phyloP scores from a whole-genome alignment of 2,113 vertebrate species.

The Semnornis frantzii region DNA sequence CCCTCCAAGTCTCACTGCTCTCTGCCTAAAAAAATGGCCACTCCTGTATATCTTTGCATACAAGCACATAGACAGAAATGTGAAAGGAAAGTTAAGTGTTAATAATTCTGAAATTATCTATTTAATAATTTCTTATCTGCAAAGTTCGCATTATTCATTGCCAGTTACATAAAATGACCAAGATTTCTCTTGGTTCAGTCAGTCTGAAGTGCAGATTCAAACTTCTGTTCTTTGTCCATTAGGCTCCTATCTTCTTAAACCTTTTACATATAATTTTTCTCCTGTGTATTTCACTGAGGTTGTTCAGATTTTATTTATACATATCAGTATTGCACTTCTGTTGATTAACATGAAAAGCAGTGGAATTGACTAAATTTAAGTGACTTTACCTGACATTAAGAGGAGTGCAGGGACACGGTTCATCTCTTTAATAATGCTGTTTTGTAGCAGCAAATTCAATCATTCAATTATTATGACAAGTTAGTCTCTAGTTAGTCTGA shows the following conservation, averaged over 20 bases:
- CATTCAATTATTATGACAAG: neutral
- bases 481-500: neutral
- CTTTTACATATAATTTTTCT: neutral
- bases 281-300: neutral
- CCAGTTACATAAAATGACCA: neutral
- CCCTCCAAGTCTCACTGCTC: neutral
- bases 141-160: neutral
- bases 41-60: neutral
- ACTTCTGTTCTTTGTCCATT: neutral
- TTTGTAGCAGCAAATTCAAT: neutral
- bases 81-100: neutral
- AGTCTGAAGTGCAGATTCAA: neutral
- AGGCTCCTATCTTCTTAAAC: neutral
- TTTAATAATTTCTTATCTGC: neutral
- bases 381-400: neutral
- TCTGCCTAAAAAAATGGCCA: neutral
- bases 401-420: neutral
- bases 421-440: neutral
- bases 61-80: neutral
- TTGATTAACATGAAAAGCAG: neutral
- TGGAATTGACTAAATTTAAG: neutral
- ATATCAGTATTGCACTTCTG: neutral
- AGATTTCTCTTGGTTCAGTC: neutral
- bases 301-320: neutral
- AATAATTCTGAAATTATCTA: neutral